phyloP scores from a whole-genome alignment of 1,140 invertebrate species.

The Mercenaria mercenaria region DNA sequence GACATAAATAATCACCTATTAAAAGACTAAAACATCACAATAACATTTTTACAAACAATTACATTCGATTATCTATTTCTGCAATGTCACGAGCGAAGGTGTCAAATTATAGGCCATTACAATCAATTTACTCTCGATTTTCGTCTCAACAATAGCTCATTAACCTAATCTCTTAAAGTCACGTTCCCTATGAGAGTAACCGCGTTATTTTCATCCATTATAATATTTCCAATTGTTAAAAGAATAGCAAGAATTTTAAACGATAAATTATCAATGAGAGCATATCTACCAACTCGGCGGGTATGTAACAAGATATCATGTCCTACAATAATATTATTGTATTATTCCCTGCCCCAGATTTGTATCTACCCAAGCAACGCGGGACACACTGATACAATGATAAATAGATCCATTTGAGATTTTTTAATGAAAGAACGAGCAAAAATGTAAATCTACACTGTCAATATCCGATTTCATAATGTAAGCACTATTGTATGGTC shows the following conservation, averaged over 20 bases:
- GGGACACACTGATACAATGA: background rate
- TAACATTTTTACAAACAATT: background rate
- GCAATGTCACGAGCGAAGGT: background rate
- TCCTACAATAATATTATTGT: background rate
- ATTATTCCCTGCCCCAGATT: background rate
- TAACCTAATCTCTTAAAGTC: background rate
- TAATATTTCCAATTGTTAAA: background rate
- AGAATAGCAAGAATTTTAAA: conserved; percentile 3
- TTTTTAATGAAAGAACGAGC: background rate
- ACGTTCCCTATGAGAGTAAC: background rate
- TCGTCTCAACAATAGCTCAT: background rate
- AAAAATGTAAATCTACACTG: too few species aligned
- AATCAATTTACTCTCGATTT: conserved; percentile 11
- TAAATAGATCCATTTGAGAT: background rate
- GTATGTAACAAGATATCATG: background rate
- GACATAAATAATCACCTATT: background rate
- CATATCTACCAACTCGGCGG: background rate
- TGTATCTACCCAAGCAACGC: background rate
- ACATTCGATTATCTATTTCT: conserved; percentile 5
- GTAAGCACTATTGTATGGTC: background rate
- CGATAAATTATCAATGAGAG: background rate
- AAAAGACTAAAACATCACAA: background rate
- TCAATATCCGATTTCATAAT: background rate
- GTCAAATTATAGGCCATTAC: background rate
- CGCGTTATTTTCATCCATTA: background rate